Percentiles rank a stretch among this genome's conserved stretches.
Evolutionary conservation across 2,797 vertebrate genomes (phyloP).

Genomic region (Gobionotothen gibberifrons): DNA sequence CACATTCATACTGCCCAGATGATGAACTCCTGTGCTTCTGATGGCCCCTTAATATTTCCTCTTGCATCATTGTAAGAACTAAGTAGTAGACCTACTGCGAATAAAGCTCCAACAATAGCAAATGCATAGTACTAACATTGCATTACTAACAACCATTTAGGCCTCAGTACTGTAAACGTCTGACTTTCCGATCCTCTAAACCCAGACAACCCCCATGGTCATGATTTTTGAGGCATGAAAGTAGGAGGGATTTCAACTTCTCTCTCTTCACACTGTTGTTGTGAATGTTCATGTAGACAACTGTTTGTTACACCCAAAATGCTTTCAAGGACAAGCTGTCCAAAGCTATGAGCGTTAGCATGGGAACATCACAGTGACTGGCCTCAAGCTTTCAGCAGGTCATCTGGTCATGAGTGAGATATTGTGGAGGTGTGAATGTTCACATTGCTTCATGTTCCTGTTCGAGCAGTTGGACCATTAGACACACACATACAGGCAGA

Average conservation of each 20-base stretch:
- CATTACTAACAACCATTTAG: no score
- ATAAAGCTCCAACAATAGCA: neutral
- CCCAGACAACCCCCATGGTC: no score
- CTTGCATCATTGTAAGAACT: neutral
- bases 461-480: neutral
- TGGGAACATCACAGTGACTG: neutral
- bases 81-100: neutral
- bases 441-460: constrained; percentile 24
- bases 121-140: no score
- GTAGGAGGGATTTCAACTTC: no score
- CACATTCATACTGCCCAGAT: neutral
- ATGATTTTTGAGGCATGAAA: no score
- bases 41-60: neutral
- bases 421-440: constrained; percentile 37
- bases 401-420: constrained; percentile 20
- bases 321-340: no score
- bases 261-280: no score
- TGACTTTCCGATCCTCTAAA: no score
- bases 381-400: neutral
- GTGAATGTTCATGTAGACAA: no score
- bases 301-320: no score
- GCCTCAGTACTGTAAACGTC: no score
- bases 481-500: neutral
- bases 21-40: neutral
- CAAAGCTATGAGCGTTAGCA: neutral